These are phyloP conservation scores for Enteromius mattozi DNA, from an alignment of 2,797 vertebrate species.

Conservation along the genomic window DNA sequence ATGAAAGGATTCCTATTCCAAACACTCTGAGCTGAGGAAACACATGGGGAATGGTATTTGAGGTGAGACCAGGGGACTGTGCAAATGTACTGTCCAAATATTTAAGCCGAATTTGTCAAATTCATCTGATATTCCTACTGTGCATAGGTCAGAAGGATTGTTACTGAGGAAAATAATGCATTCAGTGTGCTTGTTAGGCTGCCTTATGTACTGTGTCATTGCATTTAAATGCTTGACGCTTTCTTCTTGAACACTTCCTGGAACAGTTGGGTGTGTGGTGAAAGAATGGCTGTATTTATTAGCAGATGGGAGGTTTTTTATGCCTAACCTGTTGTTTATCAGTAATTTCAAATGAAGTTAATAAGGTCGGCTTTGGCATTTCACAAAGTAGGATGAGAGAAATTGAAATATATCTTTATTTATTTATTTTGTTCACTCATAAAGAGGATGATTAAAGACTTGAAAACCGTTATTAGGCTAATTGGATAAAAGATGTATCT, in stretches of 20 bases:
- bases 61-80: constrained; percentile 53
- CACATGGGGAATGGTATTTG: constrained; percentile 62
- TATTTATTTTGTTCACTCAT: constrained; percentile 20
- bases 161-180: not conserved
- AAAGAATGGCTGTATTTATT: not conserved
- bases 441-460: constrained; percentile 27
- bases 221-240: not conserved
- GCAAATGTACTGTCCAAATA: constrained; percentile 34
- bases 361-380: constrained; percentile 12
- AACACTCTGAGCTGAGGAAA: constrained; percentile 62
- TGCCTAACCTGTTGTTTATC: constrained; percentile 47
- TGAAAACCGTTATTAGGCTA: constrained; percentile 10
- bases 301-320: not conserved
- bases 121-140: constrained; percentile 6
- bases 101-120: constrained; percentile 18
- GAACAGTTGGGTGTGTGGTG: not conserved
- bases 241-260: not conserved
- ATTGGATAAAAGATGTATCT: not conserved
- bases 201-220: constrained; percentile 5
- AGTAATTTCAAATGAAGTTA: constrained; percentile 43
- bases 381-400: constrained; percentile 57
- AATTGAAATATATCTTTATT: constrained; percentile 42
- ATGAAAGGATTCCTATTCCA: constrained; percentile 66
- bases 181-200: not conserved
- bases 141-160: constrained; percentile 5